phyloP scores from a whole-genome alignment of 2,888 invertebrate genomes.

The Stenichneumon culpator region DNA sequence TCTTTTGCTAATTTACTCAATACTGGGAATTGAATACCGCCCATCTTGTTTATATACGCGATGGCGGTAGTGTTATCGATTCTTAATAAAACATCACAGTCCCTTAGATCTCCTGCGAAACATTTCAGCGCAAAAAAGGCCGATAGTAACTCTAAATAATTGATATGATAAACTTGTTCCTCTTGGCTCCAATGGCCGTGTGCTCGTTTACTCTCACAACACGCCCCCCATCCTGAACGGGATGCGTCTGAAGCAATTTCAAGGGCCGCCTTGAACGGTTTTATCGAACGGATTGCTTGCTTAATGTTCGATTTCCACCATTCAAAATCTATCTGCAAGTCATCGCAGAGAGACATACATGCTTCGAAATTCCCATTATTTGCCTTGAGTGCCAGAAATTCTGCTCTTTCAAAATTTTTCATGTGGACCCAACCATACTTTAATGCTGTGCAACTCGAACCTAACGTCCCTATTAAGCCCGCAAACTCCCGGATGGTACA shows the following conservation, averaged over 20 bases:
- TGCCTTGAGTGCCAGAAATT: conserved; percentile 40
- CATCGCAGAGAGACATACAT: conserved; percentile 36
- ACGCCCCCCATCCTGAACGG: conserved; percentile 54
- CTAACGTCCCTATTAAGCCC: conserved; percentile 46
- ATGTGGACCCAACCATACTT: neutral
- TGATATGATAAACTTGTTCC: conserved; percentile 5
- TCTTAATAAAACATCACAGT: conserved; percentile 51
- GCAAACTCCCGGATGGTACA: conserved; percentile 62
- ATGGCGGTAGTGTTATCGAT: conserved; percentile 66
- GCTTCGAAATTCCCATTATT: conserved; percentile 47
- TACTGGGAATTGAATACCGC: conserved; percentile 35
- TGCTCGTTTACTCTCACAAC: conserved; percentile 25
- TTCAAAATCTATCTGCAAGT: conserved; percentile 28
- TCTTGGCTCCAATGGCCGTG: conserved; percentile 51
- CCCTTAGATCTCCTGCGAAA: conserved; percentile 34
- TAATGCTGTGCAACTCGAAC: conserved; percentile 56
- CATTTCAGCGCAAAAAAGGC: conserved; percentile 59
- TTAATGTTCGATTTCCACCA: conserved; percentile 44
- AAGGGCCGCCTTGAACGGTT: conserved; percentile 28
- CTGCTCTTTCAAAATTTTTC: conserved; percentile 52
- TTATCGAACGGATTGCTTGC: conserved; percentile 38
- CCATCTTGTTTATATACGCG: conserved; percentile 66
- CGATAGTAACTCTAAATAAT: conserved; percentile 28
- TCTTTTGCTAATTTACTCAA: conserved; percentile 44
- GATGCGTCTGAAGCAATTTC: conserved; percentile 68